Percentiles rank a stretch among this genome's conserved stretches.
phyloP scores from a whole-genome alignment of 2,888 invertebrate species.

The Ectemnius continuus region DNA sequence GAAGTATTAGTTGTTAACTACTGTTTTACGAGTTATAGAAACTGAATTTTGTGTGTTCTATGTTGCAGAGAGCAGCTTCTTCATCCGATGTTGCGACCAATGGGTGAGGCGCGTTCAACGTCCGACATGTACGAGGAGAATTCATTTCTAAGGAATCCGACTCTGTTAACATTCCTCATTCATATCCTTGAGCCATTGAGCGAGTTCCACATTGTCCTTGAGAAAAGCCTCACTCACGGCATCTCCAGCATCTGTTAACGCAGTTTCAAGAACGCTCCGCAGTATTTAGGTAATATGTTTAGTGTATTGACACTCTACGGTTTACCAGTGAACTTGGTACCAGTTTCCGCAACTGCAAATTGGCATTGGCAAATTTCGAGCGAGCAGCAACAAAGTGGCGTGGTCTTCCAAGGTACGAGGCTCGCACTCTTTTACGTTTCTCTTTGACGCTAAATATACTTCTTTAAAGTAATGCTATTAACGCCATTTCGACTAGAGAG shows the following conservation, averaged over 20 bases:
- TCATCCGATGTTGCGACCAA: constrained; percentile 93
- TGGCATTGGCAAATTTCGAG: background rate
- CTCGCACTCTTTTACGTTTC: background rate
- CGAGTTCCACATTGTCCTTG: constrained; percentile 92
- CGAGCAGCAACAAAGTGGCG: background rate
- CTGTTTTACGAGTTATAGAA: too few species aligned
- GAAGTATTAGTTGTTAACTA: background rate
- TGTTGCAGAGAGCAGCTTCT: constrained; percentile 89
- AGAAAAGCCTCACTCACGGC: constrained; percentile 89
- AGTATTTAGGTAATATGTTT: constrained; percentile 30
- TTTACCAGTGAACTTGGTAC: background rate
- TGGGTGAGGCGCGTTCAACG: constrained; percentile 93
- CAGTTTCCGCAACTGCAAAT: background rate
- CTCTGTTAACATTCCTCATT: constrained; percentile 90
- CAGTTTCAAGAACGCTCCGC: constrained; percentile 30
- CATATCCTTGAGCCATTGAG: constrained; percentile 94
- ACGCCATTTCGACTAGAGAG: too few species aligned
- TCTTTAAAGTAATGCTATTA: too few species aligned
- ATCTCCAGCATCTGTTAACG: constrained; percentile 78
- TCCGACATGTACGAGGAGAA: constrained; percentile 97
- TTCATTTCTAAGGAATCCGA: constrained; percentile 94
- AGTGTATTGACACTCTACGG: background rate
- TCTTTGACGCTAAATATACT: too few species aligned
- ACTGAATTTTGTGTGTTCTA: too few species aligned
- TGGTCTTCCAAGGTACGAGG: constrained; percentile 11